Evolutionary conservation across 2,797 vertebrate species (phyloP).

Genomic region (Tragelaphus oryx): DNA sequence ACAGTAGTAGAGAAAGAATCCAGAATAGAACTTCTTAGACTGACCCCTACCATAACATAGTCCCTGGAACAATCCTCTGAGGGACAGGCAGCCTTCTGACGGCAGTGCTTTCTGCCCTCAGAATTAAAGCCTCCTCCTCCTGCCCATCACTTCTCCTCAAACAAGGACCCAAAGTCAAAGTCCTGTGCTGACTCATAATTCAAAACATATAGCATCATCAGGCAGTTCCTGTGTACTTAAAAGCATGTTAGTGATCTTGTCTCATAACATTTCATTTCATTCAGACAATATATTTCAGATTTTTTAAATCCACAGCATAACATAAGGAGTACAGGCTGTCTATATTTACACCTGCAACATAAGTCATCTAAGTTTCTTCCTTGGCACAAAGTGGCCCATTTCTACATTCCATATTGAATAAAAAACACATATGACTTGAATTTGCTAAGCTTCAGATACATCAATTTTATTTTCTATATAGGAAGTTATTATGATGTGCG

Average conservation of each 20-base stretch:
- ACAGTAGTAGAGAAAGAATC: background rate
- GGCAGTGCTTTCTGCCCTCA: background rate
- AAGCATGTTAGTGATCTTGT: background rate
- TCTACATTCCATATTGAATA: background rate
- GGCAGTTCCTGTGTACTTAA: background rate
- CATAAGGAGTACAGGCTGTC: background rate
- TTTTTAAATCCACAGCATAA: background rate
- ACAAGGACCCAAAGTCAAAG: background rate
- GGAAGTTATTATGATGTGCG: background rate
- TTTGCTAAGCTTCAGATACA: conserved; percentile 4
- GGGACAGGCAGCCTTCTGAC: background rate
- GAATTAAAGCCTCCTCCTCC: background rate
- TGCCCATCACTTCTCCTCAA: background rate
- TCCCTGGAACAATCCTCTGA: background rate
- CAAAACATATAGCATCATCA: background rate
- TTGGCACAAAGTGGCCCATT: background rate
- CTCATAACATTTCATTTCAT: background rate
- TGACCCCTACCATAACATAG: background rate
- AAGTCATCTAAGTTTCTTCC: background rate
- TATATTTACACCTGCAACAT: background rate
- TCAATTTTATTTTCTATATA: background rate
- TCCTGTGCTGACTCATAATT: background rate
- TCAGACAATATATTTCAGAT: conserved; percentile 2
- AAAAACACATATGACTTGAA: conserved; percentile 26
- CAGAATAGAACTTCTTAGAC: background rate